These are phyloP conservation scores for Anguilla megastoma DNA, from an alignment of 2,797 vertebrate species.

Conservation along the genomic window DNA sequence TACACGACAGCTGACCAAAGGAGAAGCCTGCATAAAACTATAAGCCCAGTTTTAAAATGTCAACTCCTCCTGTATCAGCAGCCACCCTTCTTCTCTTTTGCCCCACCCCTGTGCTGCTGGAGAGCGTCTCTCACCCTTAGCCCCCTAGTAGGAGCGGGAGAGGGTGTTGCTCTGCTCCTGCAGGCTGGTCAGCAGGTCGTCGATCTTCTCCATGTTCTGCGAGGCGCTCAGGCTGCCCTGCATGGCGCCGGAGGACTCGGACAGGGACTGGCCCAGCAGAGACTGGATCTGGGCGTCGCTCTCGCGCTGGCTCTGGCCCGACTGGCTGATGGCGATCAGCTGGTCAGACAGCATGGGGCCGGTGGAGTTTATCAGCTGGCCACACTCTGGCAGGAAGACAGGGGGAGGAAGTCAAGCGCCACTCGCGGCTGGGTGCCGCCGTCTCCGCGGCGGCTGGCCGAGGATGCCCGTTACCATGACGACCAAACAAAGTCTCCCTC, in stretches of 20 bases:
- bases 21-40: too few species aligned
- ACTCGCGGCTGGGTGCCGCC: too few species aligned
- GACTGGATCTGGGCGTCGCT: constrained; percentile 83
- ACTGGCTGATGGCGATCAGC: constrained; percentile 89
- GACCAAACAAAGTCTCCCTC: too few species aligned
- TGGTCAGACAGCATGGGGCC: constrained; percentile 84
- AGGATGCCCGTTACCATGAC: too few species aligned
- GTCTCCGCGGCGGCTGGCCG: too few species aligned
- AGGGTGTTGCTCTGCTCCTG: constrained; percentile 88
- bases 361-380: constrained; percentile 83
- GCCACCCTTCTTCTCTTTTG: too few species aligned
- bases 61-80: too few species aligned
- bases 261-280: constrained; percentile 85
- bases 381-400: constrained; percentile 71
- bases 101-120: too few species aligned
- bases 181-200: constrained; percentile 90
- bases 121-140: too few species aligned
- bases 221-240: constrained; percentile 76
- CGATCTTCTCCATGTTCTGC: constrained; percentile 96
- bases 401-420: constrained; percentile 13
- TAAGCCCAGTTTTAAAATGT: too few species aligned
- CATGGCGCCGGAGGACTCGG: constrained; percentile 73
- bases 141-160: constrained; percentile 81
- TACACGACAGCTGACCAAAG: too few species aligned
- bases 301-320: constrained; percentile 85